These are phyloP conservation scores for Pseudopleuronectes americanus DNA, from an alignment of 2,797 vertebrate genomes.

Conservation along the genomic window DNA sequence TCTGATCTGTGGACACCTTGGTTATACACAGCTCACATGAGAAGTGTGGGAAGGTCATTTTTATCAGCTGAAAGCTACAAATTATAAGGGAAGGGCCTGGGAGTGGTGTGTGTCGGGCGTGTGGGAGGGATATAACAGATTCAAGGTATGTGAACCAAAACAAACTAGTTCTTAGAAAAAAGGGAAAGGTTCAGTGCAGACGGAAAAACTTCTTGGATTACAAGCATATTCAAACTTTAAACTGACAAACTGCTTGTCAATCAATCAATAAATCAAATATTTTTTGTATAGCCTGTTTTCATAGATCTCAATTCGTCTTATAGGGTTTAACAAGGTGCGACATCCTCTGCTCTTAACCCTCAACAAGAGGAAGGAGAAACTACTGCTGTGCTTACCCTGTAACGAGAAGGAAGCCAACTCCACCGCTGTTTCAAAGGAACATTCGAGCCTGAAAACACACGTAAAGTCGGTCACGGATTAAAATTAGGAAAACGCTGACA, in stretches of 20 bases:
- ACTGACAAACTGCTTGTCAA: not conserved
- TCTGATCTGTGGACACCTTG: not conserved
- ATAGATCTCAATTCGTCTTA: too few species aligned
- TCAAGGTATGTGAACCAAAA: not conserved
- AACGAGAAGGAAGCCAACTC: constrained; percentile 94
- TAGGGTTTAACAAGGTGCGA: too few species aligned
- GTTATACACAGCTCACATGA: not conserved
- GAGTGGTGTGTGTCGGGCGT: too few species aligned
- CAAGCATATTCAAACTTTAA: not conserved
- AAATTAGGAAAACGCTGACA: not conserved
- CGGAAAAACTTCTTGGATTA: not conserved
- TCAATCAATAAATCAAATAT: not conserved
- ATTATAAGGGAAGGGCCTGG: not conserved
- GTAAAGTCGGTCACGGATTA: constrained; percentile 2
- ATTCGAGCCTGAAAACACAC: constrained; percentile 87
- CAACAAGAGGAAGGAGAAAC: too few species aligned
- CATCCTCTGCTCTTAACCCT: too few species aligned
- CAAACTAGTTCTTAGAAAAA: not conserved
- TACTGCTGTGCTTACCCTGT: constrained; percentile 87
- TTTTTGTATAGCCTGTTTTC: too few species aligned
- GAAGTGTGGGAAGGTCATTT: not conserved
- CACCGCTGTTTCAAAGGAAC: constrained; percentile 93
- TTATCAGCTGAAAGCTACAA: not conserved
- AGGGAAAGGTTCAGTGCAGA: not conserved
- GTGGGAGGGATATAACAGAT: not conserved